Base-by-base conservation (phyloP, 2,113 vertebrate species). In the Pitta sordida region DNA sequence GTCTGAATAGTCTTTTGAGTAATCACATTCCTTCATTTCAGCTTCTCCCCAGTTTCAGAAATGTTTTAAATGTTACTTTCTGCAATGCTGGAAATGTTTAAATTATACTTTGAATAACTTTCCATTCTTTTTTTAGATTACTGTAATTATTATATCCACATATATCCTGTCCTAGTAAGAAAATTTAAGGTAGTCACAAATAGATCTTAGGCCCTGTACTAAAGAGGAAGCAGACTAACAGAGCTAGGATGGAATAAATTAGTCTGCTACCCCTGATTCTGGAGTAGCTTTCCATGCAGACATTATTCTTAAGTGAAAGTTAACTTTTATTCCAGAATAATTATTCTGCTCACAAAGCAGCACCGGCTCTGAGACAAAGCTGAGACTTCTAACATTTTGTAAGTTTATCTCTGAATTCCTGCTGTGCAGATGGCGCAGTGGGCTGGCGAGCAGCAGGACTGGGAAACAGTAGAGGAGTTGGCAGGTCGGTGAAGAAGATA, bases 391-490 rank as follows among this genome's bases (percentile, higher is more conserved):
- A 94, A 94, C 92, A 95, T 94, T 91, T 91, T 16, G 73, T 86
- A 82, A 95, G 95, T 94, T 94, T 94, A 64, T 96, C 92, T 94
- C 80, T 88, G 77, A 94, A 92, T 92, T 96, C 92, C 94, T 96
- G 96, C 94, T 94, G 86, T 93, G 95, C 94, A 96, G 95, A 95
- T 96, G 94, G 95, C 91, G 34, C 77, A 95, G 96, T 96, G 95
- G 92, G 95, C 69, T 96, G 95, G 77, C 29, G 89, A 96, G 95
- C 94, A 96, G 94, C 78, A 94, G 84, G 96, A 93, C 92, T 79
- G 86, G 93, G 94, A 95, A 96, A 80, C 89, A 94, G 79, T 15
- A 94, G 94, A 95, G 70, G 70, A 95, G 70, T 89, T 96, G 96
- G 86, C 89, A 94, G 93, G 89, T 93, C 96, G 94, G 67, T 0